A percentile compares a stretch with the other conserved stretches of the same genome.
These are phyloP conservation scores for Hippasteria phrygiana DNA, from an alignment of 53 echinoderm and acorn worm species.

Conservation along the genomic window DNA sequence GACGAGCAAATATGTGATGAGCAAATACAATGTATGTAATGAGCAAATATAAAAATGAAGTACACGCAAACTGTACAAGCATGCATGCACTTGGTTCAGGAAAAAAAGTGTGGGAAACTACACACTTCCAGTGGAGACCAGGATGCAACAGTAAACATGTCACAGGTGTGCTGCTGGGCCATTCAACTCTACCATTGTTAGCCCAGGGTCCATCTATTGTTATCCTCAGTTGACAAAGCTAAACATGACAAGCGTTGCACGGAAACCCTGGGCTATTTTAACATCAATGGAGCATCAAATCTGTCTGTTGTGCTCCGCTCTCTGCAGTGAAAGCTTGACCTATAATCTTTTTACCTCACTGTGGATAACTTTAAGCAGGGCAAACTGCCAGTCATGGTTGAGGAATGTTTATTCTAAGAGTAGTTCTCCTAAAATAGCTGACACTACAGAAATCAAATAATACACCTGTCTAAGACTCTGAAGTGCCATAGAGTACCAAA, in stretches of 20 bases:
- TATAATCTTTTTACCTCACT: slow-evolving; percentile 23
- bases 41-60: too few relatives aligned
- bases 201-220: slow-evolving; percentile 17
- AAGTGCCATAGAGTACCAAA: too few relatives aligned
- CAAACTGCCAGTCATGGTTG: neutral
- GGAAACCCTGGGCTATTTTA: slow-evolving; percentile 20
- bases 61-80: neutral
- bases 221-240: slow-evolving; percentile 47
- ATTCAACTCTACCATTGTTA: slow-evolving; percentile 31
- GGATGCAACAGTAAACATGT: slow-evolving; percentile 1
- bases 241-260: slow-evolving; percentile 21
- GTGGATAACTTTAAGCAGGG: slow-evolving; percentile 1
- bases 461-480: too few relatives aligned
- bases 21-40: too few relatives aligned
- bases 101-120: too few relatives aligned
- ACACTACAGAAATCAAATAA: too few relatives aligned
- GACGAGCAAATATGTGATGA: too few relatives aligned
- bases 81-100: too few relatives aligned
- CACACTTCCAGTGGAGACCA: neutral
- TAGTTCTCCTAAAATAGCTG: too few relatives aligned
- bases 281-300: slow-evolving; percentile 37
- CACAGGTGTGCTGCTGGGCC: slow-evolving; percentile 28
- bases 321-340: neutral
- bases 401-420: neutral
- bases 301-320: slow-evolving; percentile 25